A percentile compares a stretch with the other conserved stretches of the same genome.
These are phyloP conservation scores for Eilema sororculum DNA, from an alignment of 2,888 invertebrate genomes.

Conservation along the genomic window DNA sequence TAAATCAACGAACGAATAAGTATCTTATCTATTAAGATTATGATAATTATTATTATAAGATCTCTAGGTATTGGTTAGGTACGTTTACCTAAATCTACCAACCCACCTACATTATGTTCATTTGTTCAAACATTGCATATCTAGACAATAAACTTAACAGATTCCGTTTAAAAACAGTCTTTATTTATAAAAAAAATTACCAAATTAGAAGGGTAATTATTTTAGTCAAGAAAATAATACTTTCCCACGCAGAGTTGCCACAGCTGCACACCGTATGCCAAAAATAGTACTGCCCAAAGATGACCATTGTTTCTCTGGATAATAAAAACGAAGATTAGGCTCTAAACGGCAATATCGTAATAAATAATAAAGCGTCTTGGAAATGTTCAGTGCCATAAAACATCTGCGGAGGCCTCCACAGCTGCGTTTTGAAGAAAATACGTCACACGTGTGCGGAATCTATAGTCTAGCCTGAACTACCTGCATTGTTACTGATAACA, in stretches of 20 bases:
- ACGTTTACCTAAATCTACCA: too few relatives aligned
- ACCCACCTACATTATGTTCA: too few relatives aligned
- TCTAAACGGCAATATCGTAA: constrained; percentile 85
- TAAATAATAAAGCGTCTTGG: constrained; percentile 85
- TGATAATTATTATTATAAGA: not conserved
- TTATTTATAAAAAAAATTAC: constrained; percentile 23
- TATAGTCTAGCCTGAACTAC: constrained; percentile 68
- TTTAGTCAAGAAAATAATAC: constrained; percentile 52
- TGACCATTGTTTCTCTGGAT: constrained; percentile 84
- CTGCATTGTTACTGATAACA: constrained; percentile 67
- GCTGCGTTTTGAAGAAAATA: constrained; percentile 82
- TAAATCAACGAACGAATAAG: constrained; percentile 22
- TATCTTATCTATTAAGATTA: not conserved
- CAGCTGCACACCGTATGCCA: constrained; percentile 82
- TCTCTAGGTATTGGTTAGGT: not conserved
- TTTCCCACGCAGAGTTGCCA: constrained; percentile 76
- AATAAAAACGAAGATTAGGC: constrained; percentile 85
- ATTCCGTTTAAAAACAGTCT: not conserved
- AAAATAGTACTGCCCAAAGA: constrained; percentile 75
- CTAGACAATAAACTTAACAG: not conserved
- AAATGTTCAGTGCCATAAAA: constrained; percentile 85
- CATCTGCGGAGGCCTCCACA: constrained; percentile 83
- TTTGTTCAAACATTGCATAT: too few relatives aligned
- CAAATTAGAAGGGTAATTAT: constrained; percentile 40
- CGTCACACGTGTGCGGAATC: constrained; percentile 81